These are phyloP conservation scores for Brachionus calyciflorus DNA, from an alignment of 1,140 invertebrate species.

Conservation along the genomic window DNA sequence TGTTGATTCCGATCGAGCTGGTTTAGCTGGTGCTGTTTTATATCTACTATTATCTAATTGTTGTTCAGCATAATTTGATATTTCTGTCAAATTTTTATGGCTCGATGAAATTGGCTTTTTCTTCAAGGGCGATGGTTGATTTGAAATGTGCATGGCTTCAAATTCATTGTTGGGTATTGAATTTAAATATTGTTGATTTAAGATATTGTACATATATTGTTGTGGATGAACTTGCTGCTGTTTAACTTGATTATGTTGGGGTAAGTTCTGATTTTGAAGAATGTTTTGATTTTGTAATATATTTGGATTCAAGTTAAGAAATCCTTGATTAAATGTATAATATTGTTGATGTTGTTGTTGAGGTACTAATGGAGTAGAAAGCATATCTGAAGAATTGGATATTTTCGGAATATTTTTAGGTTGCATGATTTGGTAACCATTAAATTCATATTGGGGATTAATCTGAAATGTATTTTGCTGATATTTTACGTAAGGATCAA, in stretches of 20 bases:
- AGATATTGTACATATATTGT: not conserved
- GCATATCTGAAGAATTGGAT: conserved; percentile 1
- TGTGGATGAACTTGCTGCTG: not conserved
- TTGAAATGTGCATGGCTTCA: not conserved
- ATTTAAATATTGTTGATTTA: not conserved
- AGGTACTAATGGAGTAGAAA: not conserved
- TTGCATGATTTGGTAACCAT: not conserved
- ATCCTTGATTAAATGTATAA: not conserved
- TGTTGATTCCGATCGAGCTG: not conserved
- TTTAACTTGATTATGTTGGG: not conserved
- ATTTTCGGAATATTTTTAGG: not conserved
- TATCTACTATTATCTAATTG: not conserved
- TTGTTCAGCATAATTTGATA: not conserved
- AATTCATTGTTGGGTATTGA: not conserved
- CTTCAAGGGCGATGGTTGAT: not conserved
- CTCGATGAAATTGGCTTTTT: not conserved
- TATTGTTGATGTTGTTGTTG: not conserved
- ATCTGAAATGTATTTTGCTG: not conserved
- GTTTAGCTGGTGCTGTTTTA: not conserved
- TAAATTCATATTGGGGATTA: not conserved
- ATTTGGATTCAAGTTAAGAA: too few species aligned
- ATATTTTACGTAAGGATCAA: not conserved
- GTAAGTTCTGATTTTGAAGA: not conserved
- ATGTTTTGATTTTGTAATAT: not conserved
- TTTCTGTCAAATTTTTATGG: conserved; percentile 15